phyloP scores from a whole-genome alignment of 2,888 invertebrate species.

The Luffia ferchaultella region DNA sequence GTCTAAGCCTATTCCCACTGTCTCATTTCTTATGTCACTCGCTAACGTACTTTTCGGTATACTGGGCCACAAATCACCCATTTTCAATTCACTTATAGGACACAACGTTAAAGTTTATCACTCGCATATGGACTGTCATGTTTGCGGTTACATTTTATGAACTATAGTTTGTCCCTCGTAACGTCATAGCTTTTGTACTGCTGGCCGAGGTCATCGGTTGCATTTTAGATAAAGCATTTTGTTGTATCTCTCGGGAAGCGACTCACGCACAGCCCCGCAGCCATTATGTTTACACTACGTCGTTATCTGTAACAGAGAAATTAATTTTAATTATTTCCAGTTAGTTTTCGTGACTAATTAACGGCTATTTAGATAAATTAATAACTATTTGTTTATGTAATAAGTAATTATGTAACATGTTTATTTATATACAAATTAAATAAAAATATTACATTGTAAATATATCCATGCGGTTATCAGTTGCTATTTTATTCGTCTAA shows the following conservation, averaged over 20 bases:
- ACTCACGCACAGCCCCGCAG: too few relatives aligned
- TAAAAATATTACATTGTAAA: too few relatives aligned
- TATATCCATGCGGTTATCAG: too few relatives aligned
- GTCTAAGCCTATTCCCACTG: constrained; percentile 34
- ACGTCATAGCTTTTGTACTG: neutral
- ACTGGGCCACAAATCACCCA: constrained; percentile 60
- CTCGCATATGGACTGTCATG: neutral
- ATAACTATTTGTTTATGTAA: too few relatives aligned
- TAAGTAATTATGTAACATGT: too few relatives aligned
- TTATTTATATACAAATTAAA: too few relatives aligned
- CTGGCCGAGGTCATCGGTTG: neutral
- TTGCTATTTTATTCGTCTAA: too few relatives aligned
- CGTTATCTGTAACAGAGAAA: neutral
- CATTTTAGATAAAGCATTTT: neutral
- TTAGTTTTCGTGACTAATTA: too few relatives aligned
- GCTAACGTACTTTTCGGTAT: constrained; percentile 53
- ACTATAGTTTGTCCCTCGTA: neutral
- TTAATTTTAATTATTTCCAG: too few relatives aligned
- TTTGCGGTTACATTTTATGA: neutral
- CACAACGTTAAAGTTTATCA: neutral
- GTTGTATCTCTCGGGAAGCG: neutral
- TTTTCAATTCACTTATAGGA: constrained; percentile 21
- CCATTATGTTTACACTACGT: neutral
- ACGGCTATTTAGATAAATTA: too few relatives aligned
- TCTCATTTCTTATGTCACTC: constrained; percentile 45